phyloP scores from a whole-genome alignment of 1,140 invertebrate genomes.

The Megalopta genalis region DNA sequence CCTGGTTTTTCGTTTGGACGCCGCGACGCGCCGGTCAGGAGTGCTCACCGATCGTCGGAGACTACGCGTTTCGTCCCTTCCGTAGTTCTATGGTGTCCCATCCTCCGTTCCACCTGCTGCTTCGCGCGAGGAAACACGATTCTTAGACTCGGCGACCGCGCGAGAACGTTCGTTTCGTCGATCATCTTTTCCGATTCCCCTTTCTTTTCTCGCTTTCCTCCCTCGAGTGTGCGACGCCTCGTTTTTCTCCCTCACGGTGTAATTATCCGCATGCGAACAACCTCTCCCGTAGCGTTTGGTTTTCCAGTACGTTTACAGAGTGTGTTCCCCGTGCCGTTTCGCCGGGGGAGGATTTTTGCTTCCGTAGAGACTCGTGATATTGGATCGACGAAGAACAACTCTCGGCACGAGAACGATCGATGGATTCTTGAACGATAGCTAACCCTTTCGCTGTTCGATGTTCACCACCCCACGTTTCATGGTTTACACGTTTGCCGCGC shows the following conservation, averaged over 20 bases:
- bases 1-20: conserved; percentile 17
- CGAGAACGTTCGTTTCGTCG: neutral
- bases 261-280: neutral
- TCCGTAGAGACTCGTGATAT: too few species aligned
- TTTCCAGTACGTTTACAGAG: neutral
- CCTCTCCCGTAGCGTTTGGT: neutral
- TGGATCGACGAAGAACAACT: too few species aligned
- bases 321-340: too few species aligned
- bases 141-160: neutral
- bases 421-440: neutral
- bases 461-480: neutral
- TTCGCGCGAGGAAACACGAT: neutral
- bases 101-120: neutral
- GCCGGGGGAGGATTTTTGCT: neutral
- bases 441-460: conserved; percentile 3
- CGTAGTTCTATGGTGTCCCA: too few species aligned
- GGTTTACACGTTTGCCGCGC: neutral
- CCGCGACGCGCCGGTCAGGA: conserved; percentile 15
- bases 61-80: neutral
- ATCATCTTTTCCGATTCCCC: neutral
- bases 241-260: neutral
- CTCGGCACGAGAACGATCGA: too few species aligned
- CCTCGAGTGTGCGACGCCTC: neutral
- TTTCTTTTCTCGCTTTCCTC: neutral
- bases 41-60: conserved; percentile 42